Evolutionary conservation across 2,113 vertebrate species (phyloP), one percentile per base, ranked within the genome.

Genomic region (Serilophus lunatus): DNA sequence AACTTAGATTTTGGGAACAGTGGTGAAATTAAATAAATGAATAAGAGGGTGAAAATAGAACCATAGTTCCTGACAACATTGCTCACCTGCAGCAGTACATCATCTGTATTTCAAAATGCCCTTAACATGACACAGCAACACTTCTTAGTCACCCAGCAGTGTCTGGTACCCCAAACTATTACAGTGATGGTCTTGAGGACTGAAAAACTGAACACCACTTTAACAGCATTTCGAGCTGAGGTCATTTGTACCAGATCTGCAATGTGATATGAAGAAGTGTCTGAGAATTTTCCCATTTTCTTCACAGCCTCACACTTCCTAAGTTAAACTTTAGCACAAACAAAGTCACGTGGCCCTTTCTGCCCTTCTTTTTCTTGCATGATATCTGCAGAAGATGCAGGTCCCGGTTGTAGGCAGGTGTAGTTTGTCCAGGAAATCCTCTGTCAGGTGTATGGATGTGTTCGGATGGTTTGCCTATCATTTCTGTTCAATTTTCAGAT

Each of bases 21-120:
- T 9, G 29, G 14, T 47, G 49, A 91, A 79, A 91, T 88, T 53
- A 92, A 94, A 89, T 82, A 79, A 65, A 50, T 63, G 35, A 85
- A n/a, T 76, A 65, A 38, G 33, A 54, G 20, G 44, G 54, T 61
- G 70, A 95, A 87, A 49, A 38, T 4, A 69, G 70, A 85, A 53
- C 33, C 12, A 35, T 24, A 22, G 16, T 28, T 38, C 45, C 38
- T 88, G 63, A 66, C 80, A 94, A 7, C 42, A 38, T 31, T 80
- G 45, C 20, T 95, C 71, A 74, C 54, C 66, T 66, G 42, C 2
- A 7, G 56, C 38, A 88, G 47, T 63, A 9, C 31, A 38, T 72
- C 59, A 77, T 26, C 38, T n/a, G 4, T 92, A 18, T 63, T 91
- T 74, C 42, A 88, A 80, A 89, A 77, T 70, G 6, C 4, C 45